Base-by-base conservation (phyloP, 2,888 invertebrate genomes). In the Neuroscelio doddi region DNA sequence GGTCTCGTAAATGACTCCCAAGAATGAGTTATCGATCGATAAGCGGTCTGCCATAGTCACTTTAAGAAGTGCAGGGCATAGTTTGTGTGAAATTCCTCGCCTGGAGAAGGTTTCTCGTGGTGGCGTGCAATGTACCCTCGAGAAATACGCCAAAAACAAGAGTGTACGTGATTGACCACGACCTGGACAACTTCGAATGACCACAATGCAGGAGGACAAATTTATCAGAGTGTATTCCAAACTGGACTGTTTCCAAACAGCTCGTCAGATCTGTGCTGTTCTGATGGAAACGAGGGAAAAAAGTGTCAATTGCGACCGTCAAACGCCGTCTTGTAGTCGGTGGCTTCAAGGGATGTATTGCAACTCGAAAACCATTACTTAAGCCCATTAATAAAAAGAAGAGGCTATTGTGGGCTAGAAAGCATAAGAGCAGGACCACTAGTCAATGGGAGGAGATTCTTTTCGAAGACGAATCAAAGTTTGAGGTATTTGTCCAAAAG, bases 371-470 rank as follows among this genome's bases (percentile, higher is more conserved):
- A 47, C 52, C 56, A 1, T n/a, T 51, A 0, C 26, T 64, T 9
- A 16, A n/a, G n/a, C n/a, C n/a, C n/a, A n/a, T n/a, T n/a, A n/a
- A n/a, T n/a, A n/a, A n/a, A n/a, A n/a, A n/a, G 51, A 1, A 12
- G 8, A n/a, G 16, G 9, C 8, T 39, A 14, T n/a, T n/a, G n/a
- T 70, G 59, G 59, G 73, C 73, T 56, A 58, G 58, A 10, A 15
- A 56, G 39, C 65, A 73, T 17, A 14, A 47, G 10, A n/a, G 24
- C 14, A 47, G 47, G 55, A n/a, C 32, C 32, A 1, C 17, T 42
- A 17, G 47, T 58, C 34, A 45, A 68, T 70, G 61, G 67, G 59
- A 64, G 58, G 56, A 56, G 24, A 59, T 69, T 1, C 41, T 68
- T 1, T 68, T 61, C 36, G 50, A 51, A 1, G 65, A 67, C 47